Percentiles rank a stretch among this genome's conserved stretches.
Evolutionary conservation across 2,113 vertebrate genomes (phyloP).

Genomic region (Hippocampus abdominalis): DNA sequence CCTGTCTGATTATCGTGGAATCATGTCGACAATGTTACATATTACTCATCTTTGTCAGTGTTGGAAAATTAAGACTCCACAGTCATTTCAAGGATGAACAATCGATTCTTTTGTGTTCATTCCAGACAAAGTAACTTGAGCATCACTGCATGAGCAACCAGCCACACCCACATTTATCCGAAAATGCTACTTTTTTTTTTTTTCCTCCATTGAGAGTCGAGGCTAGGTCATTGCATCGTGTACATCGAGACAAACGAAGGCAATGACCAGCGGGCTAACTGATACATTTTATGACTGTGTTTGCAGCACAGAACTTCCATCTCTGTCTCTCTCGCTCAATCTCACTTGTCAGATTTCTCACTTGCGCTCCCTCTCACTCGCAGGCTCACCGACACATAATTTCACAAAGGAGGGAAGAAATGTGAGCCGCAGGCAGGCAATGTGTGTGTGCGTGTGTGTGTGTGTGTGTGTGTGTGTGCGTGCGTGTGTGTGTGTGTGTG

Average conservation of each 20-base stretch:
- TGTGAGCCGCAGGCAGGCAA: conserved; percentile 36
- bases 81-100: no score
- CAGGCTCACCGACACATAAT: conserved; percentile 57
- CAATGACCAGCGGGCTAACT: conserved; percentile 31
- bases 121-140: no score
- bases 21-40: no score
- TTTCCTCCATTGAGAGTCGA: background rate
- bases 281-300: conserved; percentile 38
- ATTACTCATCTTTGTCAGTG: no score
- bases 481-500: conserved; percentile 1
- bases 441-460: conserved; percentile 9
- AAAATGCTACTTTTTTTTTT: background rate
- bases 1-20: no score
- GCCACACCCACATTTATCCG: background rate
- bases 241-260: background rate
- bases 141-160: no score
- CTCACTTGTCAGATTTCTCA: conserved; percentile 54
- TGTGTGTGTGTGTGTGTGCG: background rate
- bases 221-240: background rate
- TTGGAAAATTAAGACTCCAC: no score
- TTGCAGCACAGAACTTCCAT: conserved; percentile 44
- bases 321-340: conserved; percentile 45
- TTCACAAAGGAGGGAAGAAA: conserved; percentile 51
- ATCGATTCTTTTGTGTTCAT: no score
- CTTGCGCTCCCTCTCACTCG: conserved; percentile 35